phyloP scores from a whole-genome alignment of 2,888 invertebrate genomes.

The Poecilobothrus nobilitatus region DNA sequence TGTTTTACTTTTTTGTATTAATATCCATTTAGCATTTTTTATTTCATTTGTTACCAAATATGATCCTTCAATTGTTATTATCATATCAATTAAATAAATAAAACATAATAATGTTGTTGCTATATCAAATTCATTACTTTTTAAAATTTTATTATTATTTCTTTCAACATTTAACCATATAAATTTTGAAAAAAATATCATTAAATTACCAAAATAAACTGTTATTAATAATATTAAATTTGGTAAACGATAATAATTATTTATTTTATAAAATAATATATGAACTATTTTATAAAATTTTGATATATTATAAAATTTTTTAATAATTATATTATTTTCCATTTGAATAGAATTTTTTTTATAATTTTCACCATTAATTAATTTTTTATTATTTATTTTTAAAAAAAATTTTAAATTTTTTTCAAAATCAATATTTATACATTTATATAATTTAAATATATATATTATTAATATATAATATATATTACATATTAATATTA shows the following conservation, averaged over 20 bases:
- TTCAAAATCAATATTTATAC: neutral
- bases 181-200: neutral
- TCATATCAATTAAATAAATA: too few relatives aligned
- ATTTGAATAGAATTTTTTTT: neutral
- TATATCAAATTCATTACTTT: too few relatives aligned
- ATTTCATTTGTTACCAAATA: too few relatives aligned
- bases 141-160: too few relatives aligned
- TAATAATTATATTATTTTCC: neutral
- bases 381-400: neutral
- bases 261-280: neutral
- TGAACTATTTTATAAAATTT: neutral
- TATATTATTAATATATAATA: neutral
- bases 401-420: neutral
- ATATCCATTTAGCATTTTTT: too few relatives aligned
- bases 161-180: too few relatives aligned
- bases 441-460: neutral
- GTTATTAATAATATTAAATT: neutral
- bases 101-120: too few relatives aligned
- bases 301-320: neutral
- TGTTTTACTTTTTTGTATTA: too few relatives aligned
- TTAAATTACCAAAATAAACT: neutral
- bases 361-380: neutral
- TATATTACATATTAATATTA: neutral
- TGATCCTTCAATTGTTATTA: too few relatives aligned
- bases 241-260: conserved; percentile 2